Evolutionary conservation across 2,888 invertebrate genomes (phyloP).

Genomic region (Leucophenga montana): DNA sequence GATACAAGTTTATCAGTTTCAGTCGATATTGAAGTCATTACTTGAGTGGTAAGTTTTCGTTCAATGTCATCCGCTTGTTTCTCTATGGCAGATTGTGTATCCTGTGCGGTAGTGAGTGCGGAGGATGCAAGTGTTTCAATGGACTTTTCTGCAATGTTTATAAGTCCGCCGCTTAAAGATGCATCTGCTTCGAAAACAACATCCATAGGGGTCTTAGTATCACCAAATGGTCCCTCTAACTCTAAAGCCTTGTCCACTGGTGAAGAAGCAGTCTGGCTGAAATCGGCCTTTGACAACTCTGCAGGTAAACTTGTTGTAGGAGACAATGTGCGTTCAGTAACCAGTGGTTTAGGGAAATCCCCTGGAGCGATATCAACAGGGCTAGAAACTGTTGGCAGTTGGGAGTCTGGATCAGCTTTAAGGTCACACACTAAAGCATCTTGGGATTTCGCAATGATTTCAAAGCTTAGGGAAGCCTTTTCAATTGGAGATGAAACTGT

Average conservation of each 20-base stretch:
- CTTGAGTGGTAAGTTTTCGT: too few species aligned
- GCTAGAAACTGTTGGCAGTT: constrained; percentile 54
- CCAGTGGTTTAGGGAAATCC: constrained; percentile 42
- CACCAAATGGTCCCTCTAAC: constrained; percentile 9
- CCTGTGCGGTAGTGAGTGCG: too few species aligned
- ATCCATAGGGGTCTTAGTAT: constrained; percentile 33
- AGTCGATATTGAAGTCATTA: constrained; percentile 25
- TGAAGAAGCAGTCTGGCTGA: constrained; percentile 53
- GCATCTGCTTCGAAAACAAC: neutral
- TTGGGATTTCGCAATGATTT: constrained; percentile 30
- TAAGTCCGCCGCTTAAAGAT: neutral
- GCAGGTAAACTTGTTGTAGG: constrained; percentile 44
- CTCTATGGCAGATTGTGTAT: too few species aligned
- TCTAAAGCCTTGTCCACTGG: constrained; percentile 54
- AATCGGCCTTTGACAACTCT: constrained; percentile 43
- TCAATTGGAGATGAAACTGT: constrained; percentile 66
- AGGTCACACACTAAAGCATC: constrained; percentile 34
- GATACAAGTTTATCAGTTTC: too few species aligned
- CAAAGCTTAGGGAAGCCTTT: constrained; percentile 47
- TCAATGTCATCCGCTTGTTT: too few species aligned
- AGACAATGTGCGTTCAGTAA: neutral
- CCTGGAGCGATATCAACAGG: constrained; percentile 61
- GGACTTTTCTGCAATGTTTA: too few species aligned
- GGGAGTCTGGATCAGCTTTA: constrained; percentile 30
- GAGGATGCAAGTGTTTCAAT: too few species aligned